These are phyloP conservation scores for Neodiprion pinetum DNA, from an alignment of 1,140 invertebrate genomes.

Conservation along the genomic window DNA sequence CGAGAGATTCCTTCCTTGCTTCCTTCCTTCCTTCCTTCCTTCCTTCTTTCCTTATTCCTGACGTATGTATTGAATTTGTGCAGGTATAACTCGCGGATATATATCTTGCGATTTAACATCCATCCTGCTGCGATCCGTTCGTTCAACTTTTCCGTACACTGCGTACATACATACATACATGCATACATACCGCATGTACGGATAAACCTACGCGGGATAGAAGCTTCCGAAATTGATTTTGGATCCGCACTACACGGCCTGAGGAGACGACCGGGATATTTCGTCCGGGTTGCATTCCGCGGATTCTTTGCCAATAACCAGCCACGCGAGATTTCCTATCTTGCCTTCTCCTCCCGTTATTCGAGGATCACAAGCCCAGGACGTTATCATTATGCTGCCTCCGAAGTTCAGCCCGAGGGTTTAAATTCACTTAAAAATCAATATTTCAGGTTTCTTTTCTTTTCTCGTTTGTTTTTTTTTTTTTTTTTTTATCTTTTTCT, in stretches of 20 bases:
- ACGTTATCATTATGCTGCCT: too few species aligned
- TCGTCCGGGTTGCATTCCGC: background rate
- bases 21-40: background rate
- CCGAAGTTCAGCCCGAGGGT: too few species aligned
- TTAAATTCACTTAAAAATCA: too few species aligned
- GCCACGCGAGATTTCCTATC: background rate
- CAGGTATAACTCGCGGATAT: background rate
- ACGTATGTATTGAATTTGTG: background rate
- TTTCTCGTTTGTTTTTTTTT: too few species aligned
- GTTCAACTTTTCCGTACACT: too few species aligned
- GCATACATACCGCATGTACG: too few species aligned
- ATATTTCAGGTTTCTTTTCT: too few species aligned
- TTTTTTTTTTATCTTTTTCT: too few species aligned
- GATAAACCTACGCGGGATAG: background rate
- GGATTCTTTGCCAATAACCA: conserved; percentile 4
- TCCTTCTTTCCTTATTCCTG: background rate
- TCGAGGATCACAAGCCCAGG: background rate
- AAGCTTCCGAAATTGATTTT: background rate
- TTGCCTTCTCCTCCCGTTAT: background rate
- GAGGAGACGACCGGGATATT: too few species aligned
- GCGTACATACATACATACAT: too few species aligned
- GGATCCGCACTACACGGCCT: background rate
- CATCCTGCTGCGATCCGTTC: too few species aligned
- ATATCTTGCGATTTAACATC: background rate
- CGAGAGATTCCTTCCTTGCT: background rate